Conservation (phyloP, 64 coral and sea anemone species). For the Stichodactyla helianthus region DNA sequence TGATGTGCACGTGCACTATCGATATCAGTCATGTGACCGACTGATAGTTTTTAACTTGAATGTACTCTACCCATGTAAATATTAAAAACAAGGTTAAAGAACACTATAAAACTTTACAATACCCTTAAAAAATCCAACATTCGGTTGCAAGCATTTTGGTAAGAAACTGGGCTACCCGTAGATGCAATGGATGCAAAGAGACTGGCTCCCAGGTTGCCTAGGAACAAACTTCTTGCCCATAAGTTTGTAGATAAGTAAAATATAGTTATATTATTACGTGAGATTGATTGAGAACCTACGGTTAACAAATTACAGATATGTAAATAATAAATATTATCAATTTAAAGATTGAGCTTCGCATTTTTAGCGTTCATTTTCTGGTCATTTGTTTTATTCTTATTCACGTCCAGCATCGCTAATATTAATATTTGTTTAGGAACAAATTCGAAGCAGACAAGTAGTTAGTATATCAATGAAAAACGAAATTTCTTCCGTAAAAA, state of each 20-base stretch:
- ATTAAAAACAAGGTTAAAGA: background rate
- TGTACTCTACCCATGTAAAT: constrained; percentile 4
- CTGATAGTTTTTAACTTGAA: background rate
- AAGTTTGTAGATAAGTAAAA: background rate
- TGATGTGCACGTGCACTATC: background rate
- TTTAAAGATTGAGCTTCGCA: too few relatives aligned
- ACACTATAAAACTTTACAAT: background rate
- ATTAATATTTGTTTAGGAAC: background rate
- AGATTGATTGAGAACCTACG: background rate
- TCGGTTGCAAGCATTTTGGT: background rate
- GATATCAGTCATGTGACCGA: background rate
- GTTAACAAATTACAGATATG: background rate
- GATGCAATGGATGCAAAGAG: background rate
- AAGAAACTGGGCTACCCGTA: background rate
- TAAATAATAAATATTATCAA: too few relatives aligned
- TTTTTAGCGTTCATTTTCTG: too few relatives aligned
- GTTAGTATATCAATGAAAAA: background rate
- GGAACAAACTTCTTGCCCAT: background rate
- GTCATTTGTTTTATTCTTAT: too few relatives aligned
- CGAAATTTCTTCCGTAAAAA: background rate
- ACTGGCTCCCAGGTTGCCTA: background rate
- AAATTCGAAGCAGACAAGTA: background rate
- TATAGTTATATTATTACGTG: background rate
- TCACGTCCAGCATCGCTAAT: too few relatives aligned
- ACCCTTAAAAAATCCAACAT: background rate